Evolutionary conservation across 2,888 invertebrate genomes (phyloP).

Genomic region (Trachelus iudaicus): DNA sequence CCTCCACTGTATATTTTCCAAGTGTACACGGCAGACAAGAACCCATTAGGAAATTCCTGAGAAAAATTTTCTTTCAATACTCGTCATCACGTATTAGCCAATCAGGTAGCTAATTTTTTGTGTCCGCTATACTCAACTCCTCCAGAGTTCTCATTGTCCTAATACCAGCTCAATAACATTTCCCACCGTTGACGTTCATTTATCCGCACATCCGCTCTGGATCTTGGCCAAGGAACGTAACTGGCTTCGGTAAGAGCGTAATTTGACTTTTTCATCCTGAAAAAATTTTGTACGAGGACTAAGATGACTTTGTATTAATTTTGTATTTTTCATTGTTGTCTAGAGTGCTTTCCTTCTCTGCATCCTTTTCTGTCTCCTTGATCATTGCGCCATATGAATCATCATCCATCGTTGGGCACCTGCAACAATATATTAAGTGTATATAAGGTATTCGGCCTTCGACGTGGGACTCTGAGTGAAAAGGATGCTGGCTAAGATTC

Average conservation of each 20-base stretch:
- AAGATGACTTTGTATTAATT: not conserved
- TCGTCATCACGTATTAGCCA: not conserved
- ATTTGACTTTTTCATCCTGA: not conserved
- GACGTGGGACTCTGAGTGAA: not conserved
- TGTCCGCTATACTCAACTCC: not conserved
- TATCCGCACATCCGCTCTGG: not conserved
- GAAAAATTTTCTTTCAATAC: not conserved
- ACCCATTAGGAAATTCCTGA: not conserved
- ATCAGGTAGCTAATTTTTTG: not conserved
- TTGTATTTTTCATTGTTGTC: not conserved
- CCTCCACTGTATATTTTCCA: not conserved
- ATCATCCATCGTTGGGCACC: not conserved
- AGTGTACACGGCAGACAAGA: not conserved
- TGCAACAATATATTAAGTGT: not conserved
- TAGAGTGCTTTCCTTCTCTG: not conserved
- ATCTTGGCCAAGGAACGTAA: not conserved
- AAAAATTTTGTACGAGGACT: not conserved
- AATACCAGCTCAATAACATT: not conserved
- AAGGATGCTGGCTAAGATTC: not conserved
- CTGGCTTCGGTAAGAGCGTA: not conserved
- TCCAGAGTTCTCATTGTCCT: not conserved
- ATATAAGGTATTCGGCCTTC: not conserved
- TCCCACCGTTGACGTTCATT: not conserved
- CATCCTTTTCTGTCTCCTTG: not conserved
- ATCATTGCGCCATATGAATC: not conserved